Conservation (phyloP, 2,888 invertebrate genomes). For the Oithona nana region DNA sequence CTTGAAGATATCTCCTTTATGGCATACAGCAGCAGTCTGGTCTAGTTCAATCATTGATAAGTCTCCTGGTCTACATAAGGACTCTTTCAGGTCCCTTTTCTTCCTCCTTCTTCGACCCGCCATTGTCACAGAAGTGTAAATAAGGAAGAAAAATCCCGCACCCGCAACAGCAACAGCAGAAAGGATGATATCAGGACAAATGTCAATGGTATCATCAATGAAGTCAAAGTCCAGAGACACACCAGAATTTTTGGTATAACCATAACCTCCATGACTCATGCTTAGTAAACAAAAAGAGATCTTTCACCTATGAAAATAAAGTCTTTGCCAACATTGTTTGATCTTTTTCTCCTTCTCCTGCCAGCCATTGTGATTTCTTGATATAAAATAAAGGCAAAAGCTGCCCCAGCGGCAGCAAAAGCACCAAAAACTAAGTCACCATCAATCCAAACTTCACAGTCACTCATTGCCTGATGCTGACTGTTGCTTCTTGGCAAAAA, state of each 20-base stretch:
- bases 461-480: not conserved
- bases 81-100: not conserved
- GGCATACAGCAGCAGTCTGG: not conserved
- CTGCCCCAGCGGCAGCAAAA: not conserved
- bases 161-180: slow-evolving; percentile 6
- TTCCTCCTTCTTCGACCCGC: slow-evolving; percentile 2
- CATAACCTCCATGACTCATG: too few relatives aligned
- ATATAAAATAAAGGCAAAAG: not conserved
- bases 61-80: not conserved
- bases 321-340: too few relatives aligned
- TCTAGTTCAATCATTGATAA: not conserved
- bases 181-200: slow-evolving; percentile 15
- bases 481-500: not conserved
- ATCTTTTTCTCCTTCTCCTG: not conserved
- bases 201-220: slow-evolving; percentile 4
- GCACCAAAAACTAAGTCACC: not conserved
- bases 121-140: slow-evolving; percentile 3
- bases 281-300: not conserved
- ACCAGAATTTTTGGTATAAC: too few relatives aligned
- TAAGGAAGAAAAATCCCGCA: not conserved
- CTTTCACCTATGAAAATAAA: not conserved
- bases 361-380: not conserved
- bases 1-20: too few relatives aligned
- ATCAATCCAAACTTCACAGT: not conserved
- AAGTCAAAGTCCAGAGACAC: not conserved